Conservation (phyloP, 2,888 invertebrate genomes). For the Euzetes globulus region DNA sequence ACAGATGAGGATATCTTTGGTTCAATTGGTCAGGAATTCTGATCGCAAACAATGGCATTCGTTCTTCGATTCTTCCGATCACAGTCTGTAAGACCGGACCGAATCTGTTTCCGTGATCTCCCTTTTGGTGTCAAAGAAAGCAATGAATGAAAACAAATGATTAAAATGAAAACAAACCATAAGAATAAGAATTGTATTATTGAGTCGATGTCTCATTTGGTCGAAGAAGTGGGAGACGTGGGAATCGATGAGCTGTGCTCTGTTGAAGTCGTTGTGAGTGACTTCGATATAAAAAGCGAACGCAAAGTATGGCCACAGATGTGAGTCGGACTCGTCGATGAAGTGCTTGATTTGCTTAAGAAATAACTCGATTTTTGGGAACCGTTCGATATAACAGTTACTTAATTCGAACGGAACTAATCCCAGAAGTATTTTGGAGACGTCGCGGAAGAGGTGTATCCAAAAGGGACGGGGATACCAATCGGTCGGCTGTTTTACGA, state of each 20-base stretch:
- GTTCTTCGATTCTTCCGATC: conserved; percentile 48
- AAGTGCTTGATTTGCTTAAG: conserved; percentile 29
- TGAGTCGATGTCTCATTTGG: not conserved
- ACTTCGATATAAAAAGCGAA: conserved; percentile 36
- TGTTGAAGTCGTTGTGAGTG: conserved; percentile 37
- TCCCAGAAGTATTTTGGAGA: not conserved
- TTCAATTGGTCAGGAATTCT: conserved; percentile 30
- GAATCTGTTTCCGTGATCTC: conserved; percentile 48
- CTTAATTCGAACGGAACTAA: conserved; percentile 30
- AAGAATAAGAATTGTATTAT: conserved; percentile 34
- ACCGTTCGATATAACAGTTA: conserved; percentile 29
- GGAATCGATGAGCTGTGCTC: conserved; percentile 33
- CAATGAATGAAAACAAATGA: not conserved
- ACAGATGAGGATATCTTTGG: conserved; percentile 26
- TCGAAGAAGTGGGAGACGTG: conserved; percentile 33
- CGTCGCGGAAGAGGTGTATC: conserved; percentile 44
- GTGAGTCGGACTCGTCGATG: not conserved
- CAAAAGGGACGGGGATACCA: conserved; percentile 72
- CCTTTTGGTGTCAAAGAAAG: conserved; percentile 6
- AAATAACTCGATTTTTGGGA: conserved; percentile 33
- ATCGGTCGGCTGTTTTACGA: conserved; percentile 73
- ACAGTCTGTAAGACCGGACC: conserved; percentile 46
- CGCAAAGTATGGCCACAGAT: conserved; percentile 30
- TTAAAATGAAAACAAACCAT: conserved; percentile 23
- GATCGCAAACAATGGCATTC: conserved; percentile 47